Evolutionary conservation across 2,888 invertebrate species (phyloP).

Genomic region (Dermolepida albohirtum): DNA sequence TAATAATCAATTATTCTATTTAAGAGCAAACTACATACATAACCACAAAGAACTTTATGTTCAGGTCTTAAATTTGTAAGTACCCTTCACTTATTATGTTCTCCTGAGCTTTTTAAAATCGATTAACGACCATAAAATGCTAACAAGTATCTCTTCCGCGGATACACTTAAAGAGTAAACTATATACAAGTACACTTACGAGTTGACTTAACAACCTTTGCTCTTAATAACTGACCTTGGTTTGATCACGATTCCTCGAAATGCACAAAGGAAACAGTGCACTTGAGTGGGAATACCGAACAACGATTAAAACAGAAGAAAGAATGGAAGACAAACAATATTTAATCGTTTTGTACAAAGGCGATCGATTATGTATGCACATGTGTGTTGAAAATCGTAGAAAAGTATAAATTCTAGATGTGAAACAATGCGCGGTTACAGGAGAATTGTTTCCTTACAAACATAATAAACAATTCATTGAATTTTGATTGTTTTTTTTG

Average conservation of each 20-base stretch:
- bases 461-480: too few species aligned
- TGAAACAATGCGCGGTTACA: too few species aligned
- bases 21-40: too few species aligned
- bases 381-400: too few species aligned
- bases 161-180: conserved; percentile 28
- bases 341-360: neutral
- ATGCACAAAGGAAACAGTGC: conserved; percentile 30
- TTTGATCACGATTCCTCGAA: conserved; percentile 35
- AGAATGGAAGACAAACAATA: conserved; percentile 3
- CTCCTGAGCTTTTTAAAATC: neutral
- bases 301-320: neutral
- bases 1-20: too few species aligned
- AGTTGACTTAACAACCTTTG: conserved; percentile 29
- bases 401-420: too few species aligned
- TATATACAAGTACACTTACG: conserved; percentile 1
- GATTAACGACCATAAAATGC: conserved; percentile 4
- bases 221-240: conserved; percentile 38
- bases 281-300: conserved; percentile 11
- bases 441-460: too few species aligned
- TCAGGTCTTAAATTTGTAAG: neutral
- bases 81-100: conserved; percentile 14
- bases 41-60: too few species aligned
- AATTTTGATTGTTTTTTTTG: too few species aligned
- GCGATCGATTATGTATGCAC: too few species aligned
- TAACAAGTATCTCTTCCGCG: conserved; percentile 26